Evolutionary conservation across 2,888 invertebrate genomes (phyloP).

Genomic region (Hypomecis atomaria): DNA sequence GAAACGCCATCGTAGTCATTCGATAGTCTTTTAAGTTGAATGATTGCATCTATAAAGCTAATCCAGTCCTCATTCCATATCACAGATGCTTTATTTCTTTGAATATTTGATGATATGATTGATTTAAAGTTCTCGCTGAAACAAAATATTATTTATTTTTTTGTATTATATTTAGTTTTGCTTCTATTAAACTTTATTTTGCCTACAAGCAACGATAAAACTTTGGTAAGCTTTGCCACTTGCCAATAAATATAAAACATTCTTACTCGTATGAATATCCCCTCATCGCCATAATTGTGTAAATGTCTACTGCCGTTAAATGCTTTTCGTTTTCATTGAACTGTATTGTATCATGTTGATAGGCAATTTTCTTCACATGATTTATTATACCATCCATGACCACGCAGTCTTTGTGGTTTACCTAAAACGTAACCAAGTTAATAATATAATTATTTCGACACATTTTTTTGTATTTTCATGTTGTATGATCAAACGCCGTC

Average conservation of each 20-base stretch:
- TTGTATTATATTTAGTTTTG: no score
- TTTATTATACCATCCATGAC: conserved; percentile 24
- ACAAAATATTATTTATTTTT: background rate
- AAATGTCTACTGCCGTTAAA: conserved; percentile 27
- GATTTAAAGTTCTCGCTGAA: conserved; percentile 24
- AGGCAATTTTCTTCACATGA: background rate
- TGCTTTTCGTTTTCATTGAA: conserved; percentile 18
- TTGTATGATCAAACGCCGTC: no score
- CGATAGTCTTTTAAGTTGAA: conserved; percentile 25
- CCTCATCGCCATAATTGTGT: conserved; percentile 23
- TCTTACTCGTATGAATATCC: conserved; percentile 34
- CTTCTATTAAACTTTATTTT: no score
- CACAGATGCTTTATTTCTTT: conserved; percentile 27
- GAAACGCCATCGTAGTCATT: conserved; percentile 20
- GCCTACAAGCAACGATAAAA: no score
- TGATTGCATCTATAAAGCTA: conserved; percentile 28
- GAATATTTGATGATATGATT: conserved; percentile 14
- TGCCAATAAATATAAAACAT: background rate
- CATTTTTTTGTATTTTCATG: no score
- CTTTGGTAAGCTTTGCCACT: no score
- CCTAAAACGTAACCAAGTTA: conserved; percentile 14
- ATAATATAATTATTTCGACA: no score
- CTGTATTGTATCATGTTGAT: background rate
- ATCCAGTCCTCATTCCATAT: conserved; percentile 33
- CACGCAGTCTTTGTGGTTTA: conserved; percentile 7